Percentiles rank a stretch among this genome's conserved stretches.
Conservation (phyloP, 2,888 invertebrate genomes). For the Bugula neritina region DNA sequence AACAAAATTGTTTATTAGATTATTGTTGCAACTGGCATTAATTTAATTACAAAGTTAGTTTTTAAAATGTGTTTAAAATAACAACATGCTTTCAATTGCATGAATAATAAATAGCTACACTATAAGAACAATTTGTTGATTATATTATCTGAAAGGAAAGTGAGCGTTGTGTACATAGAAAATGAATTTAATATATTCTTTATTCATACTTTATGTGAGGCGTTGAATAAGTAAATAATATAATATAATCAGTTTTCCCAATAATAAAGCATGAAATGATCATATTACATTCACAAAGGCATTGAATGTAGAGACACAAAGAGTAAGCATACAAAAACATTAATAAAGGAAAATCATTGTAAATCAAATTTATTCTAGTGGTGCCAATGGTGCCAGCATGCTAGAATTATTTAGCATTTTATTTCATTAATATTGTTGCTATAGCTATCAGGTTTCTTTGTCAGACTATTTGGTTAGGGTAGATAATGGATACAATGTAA, state of each 20-base stretch:
- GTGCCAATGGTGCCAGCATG: constrained; percentile 20
- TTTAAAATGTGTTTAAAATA: constrained; percentile 21
- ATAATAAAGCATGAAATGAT: constrained; percentile 25
- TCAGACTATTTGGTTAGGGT: neutral
- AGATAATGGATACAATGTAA: neutral
- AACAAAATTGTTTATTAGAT: constrained; percentile 10
- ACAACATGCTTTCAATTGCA: neutral
- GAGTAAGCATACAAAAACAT: constrained; percentile 15
- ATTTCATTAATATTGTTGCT: constrained; percentile 24
- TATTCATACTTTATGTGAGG: constrained; percentile 21
- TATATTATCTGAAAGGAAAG: constrained; percentile 17
- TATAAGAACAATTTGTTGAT: constrained; percentile 8
- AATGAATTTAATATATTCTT: constrained; percentile 25
- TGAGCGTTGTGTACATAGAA: constrained; percentile 16
- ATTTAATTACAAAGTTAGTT: constrained; percentile 16
- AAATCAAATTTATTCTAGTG: constrained; percentile 26
- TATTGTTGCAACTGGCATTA: neutral
- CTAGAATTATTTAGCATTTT: constrained; percentile 26
- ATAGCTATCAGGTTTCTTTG: neutral
- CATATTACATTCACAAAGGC: constrained; percentile 23
- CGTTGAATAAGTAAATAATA: constrained; percentile 25
- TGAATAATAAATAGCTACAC: constrained; percentile 16
- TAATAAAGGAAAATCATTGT: constrained; percentile 26
- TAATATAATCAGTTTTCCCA: constrained; percentile 13
- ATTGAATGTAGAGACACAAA: constrained; percentile 22